phyloP scores from a whole-genome alignment of 2,797 vertebrate species.

The Enteromius paludinosus region DNA sequence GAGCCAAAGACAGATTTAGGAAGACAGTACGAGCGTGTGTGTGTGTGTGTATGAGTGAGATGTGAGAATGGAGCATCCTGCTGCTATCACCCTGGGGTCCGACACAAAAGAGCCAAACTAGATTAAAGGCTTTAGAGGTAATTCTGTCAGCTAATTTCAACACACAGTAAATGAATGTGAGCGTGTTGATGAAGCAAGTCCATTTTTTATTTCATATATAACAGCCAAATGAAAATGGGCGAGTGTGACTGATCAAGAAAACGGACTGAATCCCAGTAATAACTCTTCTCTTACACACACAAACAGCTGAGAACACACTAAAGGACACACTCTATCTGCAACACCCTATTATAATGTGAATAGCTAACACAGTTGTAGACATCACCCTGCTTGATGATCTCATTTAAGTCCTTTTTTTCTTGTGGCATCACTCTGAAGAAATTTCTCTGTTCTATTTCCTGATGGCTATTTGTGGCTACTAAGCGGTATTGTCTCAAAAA shows the following conservation, averaged over 20 bases:
- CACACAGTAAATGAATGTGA: slow-evolving; percentile 2
- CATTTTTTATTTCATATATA: background rate
- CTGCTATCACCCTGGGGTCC: slow-evolving; percentile 25
- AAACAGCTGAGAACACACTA: background rate
- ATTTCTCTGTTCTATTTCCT: background rate
- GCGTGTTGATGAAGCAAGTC: background rate
- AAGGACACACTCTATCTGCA: background rate
- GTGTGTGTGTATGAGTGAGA: background rate
- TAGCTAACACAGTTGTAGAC: background rate
- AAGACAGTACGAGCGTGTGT: background rate
- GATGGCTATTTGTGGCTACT: background rate
- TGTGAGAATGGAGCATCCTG: slow-evolving; percentile 19
- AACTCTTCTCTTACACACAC: background rate
- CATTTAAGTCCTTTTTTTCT: slow-evolving; percentile 4
- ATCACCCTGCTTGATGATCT: background rate
- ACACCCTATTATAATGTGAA: background rate
- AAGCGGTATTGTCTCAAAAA: slow-evolving; percentile 5
- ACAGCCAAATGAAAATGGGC: background rate
- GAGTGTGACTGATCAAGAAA: background rate
- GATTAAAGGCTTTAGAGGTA: slow-evolving; percentile 56
- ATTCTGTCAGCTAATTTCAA: slow-evolving; percentile 50
- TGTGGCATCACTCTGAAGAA: background rate
- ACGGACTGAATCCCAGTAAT: background rate
- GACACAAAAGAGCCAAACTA: slow-evolving; percentile 39
- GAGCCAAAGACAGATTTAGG: background rate